Base-by-base conservation (phyloP, 1,140 invertebrate genomes). In the Zaprionus africanus region DNA sequence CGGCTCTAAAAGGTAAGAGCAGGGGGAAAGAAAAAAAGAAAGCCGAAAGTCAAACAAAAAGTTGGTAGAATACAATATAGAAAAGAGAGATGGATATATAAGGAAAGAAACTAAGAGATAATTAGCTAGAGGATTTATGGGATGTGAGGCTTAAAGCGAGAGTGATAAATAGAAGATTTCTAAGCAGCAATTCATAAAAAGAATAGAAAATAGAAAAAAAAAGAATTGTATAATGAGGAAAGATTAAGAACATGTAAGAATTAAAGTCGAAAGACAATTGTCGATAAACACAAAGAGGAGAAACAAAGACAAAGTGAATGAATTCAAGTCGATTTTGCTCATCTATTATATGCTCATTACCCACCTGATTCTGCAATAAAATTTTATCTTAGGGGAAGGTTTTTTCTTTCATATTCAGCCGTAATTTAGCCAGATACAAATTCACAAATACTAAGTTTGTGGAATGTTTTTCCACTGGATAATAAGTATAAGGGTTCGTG, bases 1-100 rank as follows among this genome's bases (percentile, higher is more conserved):
- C 99, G 0, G 96, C 98, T 34, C 95, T 99, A 31, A 99, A 99
- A 96, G 99, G 98, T 99, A 94, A 43, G 41, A 13, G n/a, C 41
- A 94, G 91, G 68, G 0, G 9, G 17, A 61, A 43, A 9, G 28
- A 31, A 9, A 9, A 13, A 22, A 12, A 61, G n/a, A 61, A 13
- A 26, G 6, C 4, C 0, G 5, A 4, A 41, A 41, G 3, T 41
- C 4, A 15, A 15, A 41, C 1, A 41, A 5, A 41, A n/a, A n/a
- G 38, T 41, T 5, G 15, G 28, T 31, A 0, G 2, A 41, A 41
- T 12, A 68, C 19, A 12, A 49, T 51, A 68, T 13, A 58, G 12
- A 58, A 36, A 38, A 22, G 7, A 22, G 6, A 6, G 4, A 5
- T 41, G 1, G 5, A 13, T 5, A 41, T 5, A 15, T 5, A 41